phyloP scores from a whole-genome alignment of 1,140 invertebrate species.

The Bombyx mori region ASM3026992v2 NC_085125.1:3344001-3344500 shows the following conservation, averaged over 20 bases:
- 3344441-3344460: too few species aligned
- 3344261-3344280: conserved; percentile 51
- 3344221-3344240: conserved; percentile 62
- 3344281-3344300: conserved; percentile 42
- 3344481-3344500: too few species aligned
- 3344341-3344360: conserved; percentile 58
- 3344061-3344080: too few species aligned
- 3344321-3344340: conserved; percentile 41
- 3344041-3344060: too few species aligned
- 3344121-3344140: too few species aligned
- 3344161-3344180: neutral
- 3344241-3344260: conserved; percentile 63
- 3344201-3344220: conserved; percentile 55
- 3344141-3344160: too few species aligned
- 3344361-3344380: conserved; percentile 59
- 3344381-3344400: conserved; percentile 56
- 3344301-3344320: conserved; percentile 42
- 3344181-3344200: conserved; percentile 46
- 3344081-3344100: too few species aligned
- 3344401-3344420: conserved; percentile 59
- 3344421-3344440: conserved; percentile 6
- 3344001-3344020: too few species aligned
- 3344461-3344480: too few species aligned
- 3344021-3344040: too few species aligned
- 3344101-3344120: too few species aligned